Conservation (phyloP, 2,113 vertebrate genomes). For the Melanostigma gelatinosum region DNA sequence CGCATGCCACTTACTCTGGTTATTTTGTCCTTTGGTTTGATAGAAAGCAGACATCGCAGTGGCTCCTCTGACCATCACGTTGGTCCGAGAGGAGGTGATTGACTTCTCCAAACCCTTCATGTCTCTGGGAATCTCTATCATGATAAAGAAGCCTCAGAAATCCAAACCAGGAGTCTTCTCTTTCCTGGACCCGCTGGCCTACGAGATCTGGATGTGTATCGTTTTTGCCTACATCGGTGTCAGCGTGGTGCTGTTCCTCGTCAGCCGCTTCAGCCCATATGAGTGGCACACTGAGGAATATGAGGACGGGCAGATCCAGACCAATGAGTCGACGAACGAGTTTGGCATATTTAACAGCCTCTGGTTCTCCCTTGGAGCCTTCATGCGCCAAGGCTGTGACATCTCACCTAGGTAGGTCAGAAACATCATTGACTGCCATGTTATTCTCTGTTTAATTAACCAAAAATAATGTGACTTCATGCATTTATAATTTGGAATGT, state of each 20-base stretch:
- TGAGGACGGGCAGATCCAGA: constrained; percentile 98
- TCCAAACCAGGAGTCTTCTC: constrained; percentile 99
- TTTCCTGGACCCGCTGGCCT: constrained; percentile 98
- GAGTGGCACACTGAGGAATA: constrained; percentile 99
- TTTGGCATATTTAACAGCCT: constrained; percentile 99
- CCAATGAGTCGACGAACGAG: constrained; percentile 98
- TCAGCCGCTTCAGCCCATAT: constrained; percentile 99
- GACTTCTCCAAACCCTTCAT: constrained; percentile 99
- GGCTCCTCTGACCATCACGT: constrained; percentile 95
- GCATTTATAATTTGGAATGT: background rate
- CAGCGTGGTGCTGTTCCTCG: constrained; percentile 99
- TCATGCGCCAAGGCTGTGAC: constrained; percentile 97
- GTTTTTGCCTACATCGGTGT: constrained; percentile 99
- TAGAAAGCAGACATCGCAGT: constrained; percentile 99
- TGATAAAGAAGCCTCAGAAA: constrained; percentile 99
- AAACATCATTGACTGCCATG: background rate
- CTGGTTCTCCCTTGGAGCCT: constrained; percentile 96
- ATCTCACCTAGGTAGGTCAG: constrained; percentile 94
- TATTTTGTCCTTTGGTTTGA: background rate
- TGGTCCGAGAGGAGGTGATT: constrained; percentile 99
- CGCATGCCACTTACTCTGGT: background rate
- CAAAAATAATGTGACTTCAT: constrained; percentile 6
- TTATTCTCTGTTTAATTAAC: background rate
- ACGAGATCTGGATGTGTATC: constrained; percentile 99
- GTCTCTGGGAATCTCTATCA: constrained; percentile 99